phyloP scores from a whole-genome alignment of 2,888 invertebrate species.

The Liodrosophila aerea region DNA sequence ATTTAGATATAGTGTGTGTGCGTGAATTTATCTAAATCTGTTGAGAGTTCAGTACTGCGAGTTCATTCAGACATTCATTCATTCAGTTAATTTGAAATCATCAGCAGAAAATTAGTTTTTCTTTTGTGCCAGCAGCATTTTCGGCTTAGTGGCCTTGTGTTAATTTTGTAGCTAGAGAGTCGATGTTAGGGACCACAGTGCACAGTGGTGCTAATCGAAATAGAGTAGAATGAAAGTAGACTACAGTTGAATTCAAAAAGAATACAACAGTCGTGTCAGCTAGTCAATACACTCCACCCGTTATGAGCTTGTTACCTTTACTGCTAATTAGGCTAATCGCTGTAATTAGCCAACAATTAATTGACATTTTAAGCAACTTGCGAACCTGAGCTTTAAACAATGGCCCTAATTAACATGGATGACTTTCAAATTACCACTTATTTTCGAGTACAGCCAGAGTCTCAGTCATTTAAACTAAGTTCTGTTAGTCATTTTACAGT shows the following conservation, averaged over 20 bases:
- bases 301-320: no score
- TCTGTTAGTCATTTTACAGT: not conserved
- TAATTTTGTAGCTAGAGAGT: conserved; percentile 30
- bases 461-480: not conserved
- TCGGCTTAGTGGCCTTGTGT: conserved; percentile 52
- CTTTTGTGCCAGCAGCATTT: conserved; percentile 38
- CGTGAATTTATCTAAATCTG: conserved; percentile 33
- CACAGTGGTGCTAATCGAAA: conserved; percentile 34
- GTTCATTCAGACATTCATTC: conserved; percentile 63
- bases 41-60: not conserved
- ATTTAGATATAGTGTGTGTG: conserved; percentile 14
- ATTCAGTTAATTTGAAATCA: conserved; percentile 79
- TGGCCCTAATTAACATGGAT: conserved; percentile 3
- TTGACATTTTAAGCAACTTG: no score
- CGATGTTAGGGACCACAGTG: not conserved
- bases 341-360: not conserved
- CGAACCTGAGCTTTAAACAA: no score
- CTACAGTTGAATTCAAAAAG: no score
- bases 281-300: no score
- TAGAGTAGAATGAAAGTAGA: no score
- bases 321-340: not conserved
- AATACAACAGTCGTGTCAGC: no score
- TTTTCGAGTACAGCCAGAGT: not conserved
- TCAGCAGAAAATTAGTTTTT: conserved; percentile 80
- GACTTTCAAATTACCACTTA: conserved; percentile 12